Conservation (phyloP, 2,113 vertebrate species). For the Oreocharis arfaki region DNA sequence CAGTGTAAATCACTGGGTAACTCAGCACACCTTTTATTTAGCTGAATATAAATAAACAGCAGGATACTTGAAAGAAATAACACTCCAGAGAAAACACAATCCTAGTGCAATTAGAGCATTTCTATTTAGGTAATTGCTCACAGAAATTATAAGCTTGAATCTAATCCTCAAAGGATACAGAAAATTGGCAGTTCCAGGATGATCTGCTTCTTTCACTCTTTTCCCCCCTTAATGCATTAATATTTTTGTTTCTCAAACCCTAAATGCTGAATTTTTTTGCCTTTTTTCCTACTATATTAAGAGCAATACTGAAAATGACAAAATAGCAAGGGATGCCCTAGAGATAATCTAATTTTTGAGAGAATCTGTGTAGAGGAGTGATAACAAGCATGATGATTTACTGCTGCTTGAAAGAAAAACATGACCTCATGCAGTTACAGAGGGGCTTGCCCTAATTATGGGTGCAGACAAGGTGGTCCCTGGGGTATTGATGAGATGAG, state of each 20-base stretch:
- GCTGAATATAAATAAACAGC: conserved; percentile 66
- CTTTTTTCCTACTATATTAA: background rate
- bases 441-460: conserved; percentile 39
- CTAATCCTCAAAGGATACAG: conserved; percentile 51
- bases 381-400: conserved; percentile 42
- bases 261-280: background rate
- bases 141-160: conserved; percentile 66
- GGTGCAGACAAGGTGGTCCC: conserved; percentile 25
- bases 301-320: background rate
- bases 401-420: conserved; percentile 19
- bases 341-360: conserved; percentile 32
- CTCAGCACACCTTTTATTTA: conserved; percentile 59
- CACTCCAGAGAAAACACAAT: conserved; percentile 65
- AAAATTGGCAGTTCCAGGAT: conserved; percentile 51
- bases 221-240: background rate
- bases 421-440: conserved; percentile 41
- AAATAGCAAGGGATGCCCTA: conserved; percentile 21
- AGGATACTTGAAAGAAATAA: conserved; percentile 59
- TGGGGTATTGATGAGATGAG: conserved; percentile 1
- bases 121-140: conserved; percentile 67
- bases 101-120: conserved; percentile 70
- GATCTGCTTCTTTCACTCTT: background rate
- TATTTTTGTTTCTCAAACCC: background rate
- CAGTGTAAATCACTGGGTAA: conserved; percentile 29
- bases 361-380: background rate